Conservation (phyloP, 2,113 vertebrate species). For the Himantopus leucocephalus region DNA sequence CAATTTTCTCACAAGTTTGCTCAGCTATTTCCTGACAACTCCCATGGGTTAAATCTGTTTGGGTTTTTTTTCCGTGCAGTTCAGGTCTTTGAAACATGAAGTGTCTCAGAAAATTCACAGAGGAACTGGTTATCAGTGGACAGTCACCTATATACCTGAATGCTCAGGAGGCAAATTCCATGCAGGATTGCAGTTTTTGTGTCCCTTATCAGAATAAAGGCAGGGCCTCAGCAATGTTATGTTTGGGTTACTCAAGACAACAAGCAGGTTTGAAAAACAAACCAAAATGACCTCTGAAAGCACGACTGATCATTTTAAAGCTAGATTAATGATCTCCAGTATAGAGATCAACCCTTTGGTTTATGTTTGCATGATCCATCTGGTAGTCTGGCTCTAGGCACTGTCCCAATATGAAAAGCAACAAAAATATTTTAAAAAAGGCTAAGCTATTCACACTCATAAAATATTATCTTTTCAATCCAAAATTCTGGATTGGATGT, state of each 20-base stretch:
- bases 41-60: background rate
- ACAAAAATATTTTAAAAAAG: background rate
- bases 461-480: background rate
- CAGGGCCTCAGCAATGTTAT: background rate
- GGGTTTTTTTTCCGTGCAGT: background rate
- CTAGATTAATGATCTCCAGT: background rate
- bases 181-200: background rate
- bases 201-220: background rate
- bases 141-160: background rate
- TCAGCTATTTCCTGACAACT: background rate
- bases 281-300: background rate
- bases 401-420: background rate
- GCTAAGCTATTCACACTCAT: background rate
- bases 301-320: background rate
- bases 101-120: background rate
- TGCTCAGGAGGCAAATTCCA: background rate
- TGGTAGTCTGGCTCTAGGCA: background rate
- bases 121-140: background rate
- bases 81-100: background rate
- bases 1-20: background rate
- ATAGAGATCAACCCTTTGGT: background rate
- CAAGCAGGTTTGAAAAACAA: background rate
- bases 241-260: slow-evolving; percentile 6
- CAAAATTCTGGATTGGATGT: background rate
- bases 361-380: background rate